Percentiles rank a stretch among this genome's conserved stretches.
These are phyloP conservation scores for Meganola albula DNA, from an alignment of 2,888 invertebrate species.

Conservation along the genomic window DNA sequence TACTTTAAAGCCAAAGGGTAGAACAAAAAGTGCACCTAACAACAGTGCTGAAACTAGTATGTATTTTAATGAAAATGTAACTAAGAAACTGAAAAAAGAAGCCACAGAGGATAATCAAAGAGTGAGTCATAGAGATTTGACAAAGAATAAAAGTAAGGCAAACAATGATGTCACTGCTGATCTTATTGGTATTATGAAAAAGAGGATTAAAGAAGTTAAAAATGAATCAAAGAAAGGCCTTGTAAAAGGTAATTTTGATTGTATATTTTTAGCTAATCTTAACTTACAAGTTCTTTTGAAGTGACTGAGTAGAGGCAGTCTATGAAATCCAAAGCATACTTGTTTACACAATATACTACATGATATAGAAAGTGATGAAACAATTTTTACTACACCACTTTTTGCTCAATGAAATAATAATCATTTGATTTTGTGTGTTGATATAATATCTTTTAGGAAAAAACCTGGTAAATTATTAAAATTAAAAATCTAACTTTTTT, in stretches of 20 bases:
- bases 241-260: constrained; percentile 47
- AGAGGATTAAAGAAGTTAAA: constrained; percentile 66
- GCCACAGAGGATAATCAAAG: constrained; percentile 34
- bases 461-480: no score
- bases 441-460: no score
- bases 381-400: no score
- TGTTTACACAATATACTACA: no score
- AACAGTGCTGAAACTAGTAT: constrained; percentile 45
- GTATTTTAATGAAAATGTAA: constrained; percentile 42
- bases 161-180: constrained; percentile 67
- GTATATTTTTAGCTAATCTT: constrained; percentile 3
- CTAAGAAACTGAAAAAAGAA: constrained; percentile 34
- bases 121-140: constrained; percentile 60
- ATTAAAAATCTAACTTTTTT: no score
- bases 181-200: constrained; percentile 72
- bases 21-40: constrained; percentile 55
- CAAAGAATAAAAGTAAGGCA: constrained; percentile 34
- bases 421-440: no score
- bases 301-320: no score
- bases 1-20: constrained; percentile 24
- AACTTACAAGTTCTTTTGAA: no score
- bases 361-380: no score
- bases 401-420: no score
- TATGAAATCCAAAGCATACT: no score
- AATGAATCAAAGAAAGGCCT: constrained; percentile 43